Percentiles rank a stretch among this genome's conserved stretches.
Evolutionary conservation across 1,140 invertebrate genomes (phyloP).

Genomic region (Doryteuthis pealeii): DNA sequence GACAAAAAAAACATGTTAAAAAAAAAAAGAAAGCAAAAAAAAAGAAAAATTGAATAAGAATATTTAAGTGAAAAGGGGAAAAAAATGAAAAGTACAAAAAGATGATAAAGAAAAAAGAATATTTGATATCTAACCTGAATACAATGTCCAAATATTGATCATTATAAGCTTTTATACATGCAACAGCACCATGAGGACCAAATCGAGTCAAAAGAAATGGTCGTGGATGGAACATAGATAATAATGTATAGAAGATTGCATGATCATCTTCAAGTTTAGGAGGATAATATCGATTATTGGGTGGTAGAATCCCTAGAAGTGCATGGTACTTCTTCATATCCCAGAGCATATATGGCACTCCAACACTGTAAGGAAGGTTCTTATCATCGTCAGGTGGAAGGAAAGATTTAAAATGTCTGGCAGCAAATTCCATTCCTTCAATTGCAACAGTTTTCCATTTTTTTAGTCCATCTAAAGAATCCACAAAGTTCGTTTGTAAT

Average conservation of each 20-base stretch:
- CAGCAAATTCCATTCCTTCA: slow-evolving; percentile 41
- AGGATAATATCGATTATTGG: slow-evolving; percentile 52
- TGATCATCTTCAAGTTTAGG: slow-evolving; percentile 33
- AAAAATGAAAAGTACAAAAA: too few relatives aligned
- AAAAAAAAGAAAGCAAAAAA: too few relatives aligned
- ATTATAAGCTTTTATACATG: slow-evolving; percentile 50
- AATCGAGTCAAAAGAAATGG: slow-evolving; percentile 57
- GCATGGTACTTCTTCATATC: background rate
- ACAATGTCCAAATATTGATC: slow-evolving; percentile 55
- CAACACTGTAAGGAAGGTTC: background rate
- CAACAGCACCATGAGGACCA: slow-evolving; percentile 54
- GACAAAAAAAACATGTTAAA: too few relatives aligned
- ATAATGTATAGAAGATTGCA: slow-evolving; percentile 39
- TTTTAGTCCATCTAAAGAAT: slow-evolving; percentile 44
- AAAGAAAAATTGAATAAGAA: too few relatives aligned
- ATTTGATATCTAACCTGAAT: slow-evolving; percentile 51
- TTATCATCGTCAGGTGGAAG: slow-evolving; percentile 33
- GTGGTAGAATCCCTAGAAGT: background rate
- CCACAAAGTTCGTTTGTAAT: slow-evolving; percentile 6
- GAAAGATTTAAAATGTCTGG: slow-evolving; percentile 39
- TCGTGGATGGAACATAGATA: slow-evolving; percentile 55
- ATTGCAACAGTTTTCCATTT: slow-evolving; percentile 38
- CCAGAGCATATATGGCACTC: background rate
- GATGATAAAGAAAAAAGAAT: too few relatives aligned
- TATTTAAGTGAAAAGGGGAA: too few relatives aligned